Evolutionary conservation across 2,113 vertebrate genomes (phyloP), one percentile per base, ranked within the genome.

Genomic region (Scalopus aquaticus): DNA sequence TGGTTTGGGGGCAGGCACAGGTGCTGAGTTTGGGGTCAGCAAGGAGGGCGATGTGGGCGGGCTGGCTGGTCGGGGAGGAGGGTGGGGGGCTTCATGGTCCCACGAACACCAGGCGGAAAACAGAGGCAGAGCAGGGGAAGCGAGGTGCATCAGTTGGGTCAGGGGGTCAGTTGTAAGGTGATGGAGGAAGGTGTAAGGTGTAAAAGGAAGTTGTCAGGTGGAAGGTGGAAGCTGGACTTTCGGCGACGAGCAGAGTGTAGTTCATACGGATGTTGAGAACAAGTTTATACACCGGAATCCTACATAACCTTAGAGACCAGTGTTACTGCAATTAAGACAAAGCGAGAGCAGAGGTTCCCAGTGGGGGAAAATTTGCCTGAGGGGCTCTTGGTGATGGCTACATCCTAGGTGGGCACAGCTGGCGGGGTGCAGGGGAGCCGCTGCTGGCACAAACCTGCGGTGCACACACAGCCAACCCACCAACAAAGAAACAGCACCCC

Each of bases 31-130:
- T 16, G 35, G 74, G 20, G 35, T 35, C 78, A 20, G 39, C 49
- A 4, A n/a, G 12, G 54, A 51, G 56, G 39, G 22, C 8, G 32
- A 9, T 35, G 26, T 1, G 0, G 9, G 51, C 0, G 0, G 46
- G n/a, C 7, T 26, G 88, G 35, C 35, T 24, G n/a, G 24, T 22
- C 26, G 9, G 11, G 32, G 28, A 22, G 49, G 10, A 49, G 16
- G 49, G 7, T 17, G 16, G 49, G 16, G 10, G 46, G 46, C 44
- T 64, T 15, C 16, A 19, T 35, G 46, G 37, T 65, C 62, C 35
- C 28, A n/a, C 54, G 56, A 46, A 5, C 22, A 44, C 19, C 1
- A 35, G 56, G 7, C 46, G 17, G 74, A 67, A 90, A 64, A 54
- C 1, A 6, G 28, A 54, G 9, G 73, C n/a, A 35, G 3, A 35